A percentile compares a stretch with the other conserved stretches of the same genome.
These are phyloP conservation scores for Drosophila ananassae DNA, from an alignment of 1,140 invertebrate species.

Conservation along the genomic window DNA sequence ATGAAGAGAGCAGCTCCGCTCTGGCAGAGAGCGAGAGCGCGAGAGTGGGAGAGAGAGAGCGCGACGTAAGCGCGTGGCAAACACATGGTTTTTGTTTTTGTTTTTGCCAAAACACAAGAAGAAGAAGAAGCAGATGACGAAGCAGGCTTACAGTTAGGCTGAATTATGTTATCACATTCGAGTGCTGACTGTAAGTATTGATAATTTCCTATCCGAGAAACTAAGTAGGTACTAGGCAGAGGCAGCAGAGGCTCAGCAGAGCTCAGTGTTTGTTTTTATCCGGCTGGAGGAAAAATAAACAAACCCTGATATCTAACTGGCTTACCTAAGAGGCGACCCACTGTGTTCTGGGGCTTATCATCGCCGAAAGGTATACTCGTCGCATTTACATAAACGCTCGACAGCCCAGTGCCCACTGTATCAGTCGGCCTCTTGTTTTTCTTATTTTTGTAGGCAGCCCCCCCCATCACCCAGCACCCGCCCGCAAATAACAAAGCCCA, in stretches of 20 bases:
- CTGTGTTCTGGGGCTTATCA: slow-evolving; percentile 25
- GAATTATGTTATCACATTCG: slow-evolving; percentile 14
- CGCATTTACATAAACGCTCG: slow-evolving; percentile 35
- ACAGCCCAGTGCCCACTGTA: slow-evolving; percentile 14
- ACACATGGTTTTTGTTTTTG: slow-evolving; percentile 82
- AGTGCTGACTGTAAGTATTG: not conserved
- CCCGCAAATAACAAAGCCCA: slow-evolving; percentile 70
- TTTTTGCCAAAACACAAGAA: slow-evolving; percentile 43
- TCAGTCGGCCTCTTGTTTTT: slow-evolving; percentile 20
- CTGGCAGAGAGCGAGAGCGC: not conserved
- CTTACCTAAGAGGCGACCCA: not conserved
- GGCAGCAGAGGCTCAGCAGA: no score
- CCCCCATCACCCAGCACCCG: slow-evolving; percentile 24
- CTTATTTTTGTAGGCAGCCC: slow-evolving; percentile 13
- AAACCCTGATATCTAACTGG: not conserved
- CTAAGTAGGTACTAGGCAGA: no score
- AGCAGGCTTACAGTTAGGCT: slow-evolving; percentile 62
- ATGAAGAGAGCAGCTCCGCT: slow-evolving; percentile 2
- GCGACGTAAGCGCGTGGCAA: slow-evolving; percentile 69
- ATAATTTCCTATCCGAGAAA: not conserved
- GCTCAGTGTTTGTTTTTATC: no score
- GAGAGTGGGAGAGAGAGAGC: slow-evolving; percentile 13
- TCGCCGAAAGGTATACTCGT: slow-evolving; percentile 44
- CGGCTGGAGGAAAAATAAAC: not conserved
- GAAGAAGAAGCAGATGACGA: slow-evolving; percentile 44